phyloP scores from a whole-genome alignment of 2,797 vertebrate genomes.

The Aythya fuligula region DNA sequence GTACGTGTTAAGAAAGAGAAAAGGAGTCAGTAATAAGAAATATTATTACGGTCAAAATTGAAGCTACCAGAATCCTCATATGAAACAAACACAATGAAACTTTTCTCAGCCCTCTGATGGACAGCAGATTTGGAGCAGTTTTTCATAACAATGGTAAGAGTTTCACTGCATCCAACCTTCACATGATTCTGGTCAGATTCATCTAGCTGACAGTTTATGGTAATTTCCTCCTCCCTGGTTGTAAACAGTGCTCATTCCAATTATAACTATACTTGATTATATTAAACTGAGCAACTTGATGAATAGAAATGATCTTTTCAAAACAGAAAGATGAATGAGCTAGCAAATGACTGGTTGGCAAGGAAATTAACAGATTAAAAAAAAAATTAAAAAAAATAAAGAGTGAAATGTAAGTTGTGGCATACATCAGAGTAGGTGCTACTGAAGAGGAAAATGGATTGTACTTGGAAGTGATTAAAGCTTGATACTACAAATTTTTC shows the following conservation, averaged over 20 bases:
- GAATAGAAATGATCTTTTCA: not conserved
- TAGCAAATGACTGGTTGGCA: not conserved
- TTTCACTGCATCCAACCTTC: not conserved
- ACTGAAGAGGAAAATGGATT: not conserved
- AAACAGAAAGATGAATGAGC: not conserved
- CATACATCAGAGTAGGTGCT: not conserved
- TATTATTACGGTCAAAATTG: not conserved
- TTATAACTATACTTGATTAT: not conserved
- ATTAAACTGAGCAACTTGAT: not conserved
- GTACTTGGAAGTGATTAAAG: not conserved
- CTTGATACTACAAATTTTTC: not conserved
- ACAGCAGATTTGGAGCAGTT: not conserved
- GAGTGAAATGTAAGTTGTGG: not conserved
- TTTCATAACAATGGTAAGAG: not conserved
- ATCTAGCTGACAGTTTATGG: not conserved
- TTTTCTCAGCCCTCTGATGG: not conserved
- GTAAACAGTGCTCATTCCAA: not conserved
- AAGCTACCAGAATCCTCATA: not conserved
- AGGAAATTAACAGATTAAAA: not conserved
- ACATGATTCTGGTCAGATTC: not conserved
- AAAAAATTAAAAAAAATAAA: not conserved
- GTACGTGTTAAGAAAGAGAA: not conserved
- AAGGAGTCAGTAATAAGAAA: not conserved
- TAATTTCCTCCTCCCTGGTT: not conserved
- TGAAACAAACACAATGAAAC: not conserved